Evolutionary conservation across 35 echinoderm and acorn worm genomes (phyloP).

Genomic region (Apostichopus californicus): DNA sequence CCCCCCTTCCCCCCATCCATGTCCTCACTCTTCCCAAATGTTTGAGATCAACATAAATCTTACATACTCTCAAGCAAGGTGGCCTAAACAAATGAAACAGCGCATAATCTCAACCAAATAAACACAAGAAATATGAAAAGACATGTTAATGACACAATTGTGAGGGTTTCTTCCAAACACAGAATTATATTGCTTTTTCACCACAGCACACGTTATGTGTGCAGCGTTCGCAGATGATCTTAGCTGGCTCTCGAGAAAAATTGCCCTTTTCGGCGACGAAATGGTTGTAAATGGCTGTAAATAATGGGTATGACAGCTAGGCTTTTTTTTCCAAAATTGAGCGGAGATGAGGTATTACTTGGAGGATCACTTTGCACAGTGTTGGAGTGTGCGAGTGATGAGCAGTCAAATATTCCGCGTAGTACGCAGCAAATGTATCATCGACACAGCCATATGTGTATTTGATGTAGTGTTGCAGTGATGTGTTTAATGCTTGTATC

Average conservation of each 20-base stretch:
- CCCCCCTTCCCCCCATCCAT: too few species aligned
- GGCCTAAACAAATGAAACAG: not conserved
- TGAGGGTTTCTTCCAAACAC: slow-evolving; percentile 14
- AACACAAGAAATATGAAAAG: slow-evolving; percentile 31
- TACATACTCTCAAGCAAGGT: not conserved
- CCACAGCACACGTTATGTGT: not conserved
- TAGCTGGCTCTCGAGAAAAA: not conserved
- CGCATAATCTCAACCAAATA: not conserved
- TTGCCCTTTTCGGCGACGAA: slow-evolving; percentile 33
- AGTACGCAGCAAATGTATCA: too few species aligned
- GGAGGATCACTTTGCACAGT: slow-evolving; percentile 1
- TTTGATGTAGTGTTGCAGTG: too few species aligned
- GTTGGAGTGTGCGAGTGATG: not conserved
- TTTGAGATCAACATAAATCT: not conserved
- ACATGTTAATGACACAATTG: slow-evolving; percentile 42
- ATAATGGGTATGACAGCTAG: slow-evolving; percentile 35
- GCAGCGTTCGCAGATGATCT: not conserved
- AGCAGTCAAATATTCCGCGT: not conserved
- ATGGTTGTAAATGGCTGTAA: slow-evolving; percentile 48
- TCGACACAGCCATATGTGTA: too few species aligned
- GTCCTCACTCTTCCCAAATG: not conserved
- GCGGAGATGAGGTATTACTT: slow-evolving; percentile 20
- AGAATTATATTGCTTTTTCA: not conserved
- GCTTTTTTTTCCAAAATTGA: slow-evolving; percentile 45
- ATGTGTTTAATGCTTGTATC: too few species aligned